These are phyloP conservation scores for Empis livida DNA, from an alignment of 2,888 invertebrate genomes.

Conservation along the genomic window DNA sequence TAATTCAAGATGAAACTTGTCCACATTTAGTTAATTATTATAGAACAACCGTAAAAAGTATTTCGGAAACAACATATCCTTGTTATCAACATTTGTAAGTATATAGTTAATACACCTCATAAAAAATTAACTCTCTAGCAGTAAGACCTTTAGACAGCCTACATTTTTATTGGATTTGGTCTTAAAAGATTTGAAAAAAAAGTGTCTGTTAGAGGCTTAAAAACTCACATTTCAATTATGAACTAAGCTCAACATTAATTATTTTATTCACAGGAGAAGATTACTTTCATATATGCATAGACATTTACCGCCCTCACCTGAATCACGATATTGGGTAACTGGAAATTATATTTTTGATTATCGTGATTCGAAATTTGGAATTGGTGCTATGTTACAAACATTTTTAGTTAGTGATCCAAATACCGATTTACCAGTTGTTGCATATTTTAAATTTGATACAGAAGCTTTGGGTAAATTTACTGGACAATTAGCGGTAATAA, in stretches of 20 bases:
- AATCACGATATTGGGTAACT: slow-evolving; percentile 48
- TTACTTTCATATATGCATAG: slow-evolving; percentile 52
- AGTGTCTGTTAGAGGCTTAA: too few species aligned
- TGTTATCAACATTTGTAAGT: slow-evolving; percentile 55
- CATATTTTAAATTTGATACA: slow-evolving; percentile 42
- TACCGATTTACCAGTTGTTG: slow-evolving; percentile 51
- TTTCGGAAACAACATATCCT: slow-evolving; percentile 51
- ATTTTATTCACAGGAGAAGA: too few species aligned
- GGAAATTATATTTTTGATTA: slow-evolving; percentile 60
- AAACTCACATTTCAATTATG: too few species aligned
- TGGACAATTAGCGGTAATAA: slow-evolving; percentile 41
- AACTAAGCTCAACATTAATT: too few species aligned
- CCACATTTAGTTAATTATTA: slow-evolving; percentile 56
- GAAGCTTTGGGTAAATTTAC: slow-evolving; percentile 44
- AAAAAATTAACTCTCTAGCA: too few species aligned
- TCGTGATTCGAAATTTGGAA: slow-evolving; percentile 47
- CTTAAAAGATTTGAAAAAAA: too few species aligned
- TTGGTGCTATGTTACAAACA: slow-evolving; percentile 45
- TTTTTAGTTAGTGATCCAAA: slow-evolving; percentile 51
- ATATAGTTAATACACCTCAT: not conserved
- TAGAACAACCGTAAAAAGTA: slow-evolving; percentile 54
- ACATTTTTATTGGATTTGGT: too few species aligned
- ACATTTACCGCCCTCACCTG: slow-evolving; percentile 44
- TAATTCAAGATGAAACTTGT: slow-evolving; percentile 46
- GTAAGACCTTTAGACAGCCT: too few species aligned